phyloP scores from a whole-genome alignment of 2,113 vertebrate species.

The Myrmophylax atrothorax region DNA sequence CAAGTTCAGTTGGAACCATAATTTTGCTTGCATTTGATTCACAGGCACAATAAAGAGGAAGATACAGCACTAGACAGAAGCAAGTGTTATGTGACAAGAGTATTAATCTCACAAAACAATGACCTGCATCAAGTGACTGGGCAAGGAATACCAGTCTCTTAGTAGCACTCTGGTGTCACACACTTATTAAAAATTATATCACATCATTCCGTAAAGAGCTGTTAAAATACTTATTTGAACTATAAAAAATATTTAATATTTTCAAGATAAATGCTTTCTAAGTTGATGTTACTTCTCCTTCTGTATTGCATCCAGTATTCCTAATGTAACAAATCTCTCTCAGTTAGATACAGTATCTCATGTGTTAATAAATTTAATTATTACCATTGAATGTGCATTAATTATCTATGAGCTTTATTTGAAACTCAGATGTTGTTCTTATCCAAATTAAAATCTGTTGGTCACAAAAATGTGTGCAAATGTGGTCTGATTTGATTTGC shows the following conservation, averaged over 20 bases:
- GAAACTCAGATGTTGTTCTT: neutral
- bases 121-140: neutral
- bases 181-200: neutral
- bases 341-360: neutral
- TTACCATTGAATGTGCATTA: neutral
- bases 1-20: neutral
- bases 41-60: neutral
- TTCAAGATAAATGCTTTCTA: neutral
- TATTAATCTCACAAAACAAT: conserved; percentile 38
- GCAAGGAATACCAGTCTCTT: conserved; percentile 19
- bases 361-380: neutral
- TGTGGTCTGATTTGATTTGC: conserved; percentile 44
- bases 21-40: conserved; percentile 48
- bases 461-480: conserved; percentile 8
- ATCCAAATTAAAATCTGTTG: conserved; percentile 8
- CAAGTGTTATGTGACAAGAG: neutral
- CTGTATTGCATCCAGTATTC: neutral
- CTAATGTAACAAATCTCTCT: neutral
- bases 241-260: neutral
- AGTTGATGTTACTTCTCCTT: neutral
- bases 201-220: neutral
- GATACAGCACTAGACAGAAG: neutral
- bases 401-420: neutral
- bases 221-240: conserved; percentile 5
- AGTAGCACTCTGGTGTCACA: neutral